Evolutionary conservation across 2,113 vertebrate genomes (phyloP).

Genomic region (Hemichromis elongatus): DNA sequence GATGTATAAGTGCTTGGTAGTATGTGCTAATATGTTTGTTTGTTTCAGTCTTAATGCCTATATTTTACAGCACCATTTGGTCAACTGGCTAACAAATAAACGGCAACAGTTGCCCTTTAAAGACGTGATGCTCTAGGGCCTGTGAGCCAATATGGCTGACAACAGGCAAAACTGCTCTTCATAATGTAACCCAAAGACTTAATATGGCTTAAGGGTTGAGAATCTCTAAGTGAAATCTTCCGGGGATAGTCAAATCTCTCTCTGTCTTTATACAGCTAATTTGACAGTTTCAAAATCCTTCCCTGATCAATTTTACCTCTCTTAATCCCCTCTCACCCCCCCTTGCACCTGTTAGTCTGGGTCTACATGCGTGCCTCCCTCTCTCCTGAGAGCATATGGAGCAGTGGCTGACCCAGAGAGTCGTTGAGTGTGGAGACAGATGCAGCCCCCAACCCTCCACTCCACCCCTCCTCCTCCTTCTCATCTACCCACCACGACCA

Average conservation of each 20-base stretch:
- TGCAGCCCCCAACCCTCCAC: slow-evolving; percentile 38
- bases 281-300: slow-evolving; percentile 46
- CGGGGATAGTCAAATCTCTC: slow-evolving; percentile 10
- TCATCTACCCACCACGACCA: slow-evolving; percentile 25
- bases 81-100: slow-evolving; percentile 1
- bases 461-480: neutral
- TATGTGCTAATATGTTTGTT: too few species aligned
- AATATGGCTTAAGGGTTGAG: slow-evolving; percentile 22
- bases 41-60: neutral
- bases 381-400: slow-evolving; percentile 72
- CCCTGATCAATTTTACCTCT: slow-evolving; percentile 46
- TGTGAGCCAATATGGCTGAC: neutral
- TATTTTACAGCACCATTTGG: neutral
- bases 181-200: slow-evolving; percentile 26
- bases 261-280: slow-evolving; percentile 52
- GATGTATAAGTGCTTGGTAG: neutral
- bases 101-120: slow-evolving; percentile 21
- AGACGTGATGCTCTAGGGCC: neutral
- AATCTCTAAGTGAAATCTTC: slow-evolving; percentile 40
- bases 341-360: slow-evolving; percentile 62
- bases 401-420: slow-evolving; percentile 61
- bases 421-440: slow-evolving; percentile 70
- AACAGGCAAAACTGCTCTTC: neutral
- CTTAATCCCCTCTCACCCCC: slow-evolving; percentile 50
- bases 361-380: slow-evolving; percentile 39